Evolutionary conservation across 92 coral and sea anemone species (phyloP).

Genomic region (Zoanthus sansibaricus): DNA sequence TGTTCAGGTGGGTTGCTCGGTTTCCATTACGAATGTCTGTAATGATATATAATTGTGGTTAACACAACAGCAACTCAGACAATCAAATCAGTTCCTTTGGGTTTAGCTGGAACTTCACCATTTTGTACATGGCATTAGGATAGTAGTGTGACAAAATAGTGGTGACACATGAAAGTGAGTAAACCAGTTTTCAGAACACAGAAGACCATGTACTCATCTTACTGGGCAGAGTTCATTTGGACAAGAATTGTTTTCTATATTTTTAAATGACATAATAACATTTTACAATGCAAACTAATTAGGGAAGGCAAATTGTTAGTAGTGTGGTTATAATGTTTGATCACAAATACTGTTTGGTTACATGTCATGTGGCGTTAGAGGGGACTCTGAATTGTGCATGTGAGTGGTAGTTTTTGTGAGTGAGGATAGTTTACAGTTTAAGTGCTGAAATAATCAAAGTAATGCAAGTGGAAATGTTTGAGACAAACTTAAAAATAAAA

Average conservation of each 20-base stretch:
- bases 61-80: slow-evolving; percentile 35
- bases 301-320: not conserved
- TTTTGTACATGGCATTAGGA: not conserved
- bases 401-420: no score
- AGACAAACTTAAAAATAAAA: no score
- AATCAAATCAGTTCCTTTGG: slow-evolving; percentile 47
- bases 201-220: no score
- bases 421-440: no score
- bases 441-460: no score
- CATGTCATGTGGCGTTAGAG: no score
- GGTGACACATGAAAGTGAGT: slow-evolving; percentile 69
- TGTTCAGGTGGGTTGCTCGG: not conserved
- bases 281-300: slow-evolving; percentile 32
- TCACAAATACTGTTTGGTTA: no score
- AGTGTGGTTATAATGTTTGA: no score
- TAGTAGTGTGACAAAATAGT: not conserved
- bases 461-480: no score
- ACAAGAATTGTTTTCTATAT: slow-evolving; percentile 45
- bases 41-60: slow-evolving; percentile 14
- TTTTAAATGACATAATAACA: slow-evolving; percentile 61
- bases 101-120: slow-evolving; percentile 46
- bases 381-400: no score
- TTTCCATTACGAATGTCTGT: not conserved
- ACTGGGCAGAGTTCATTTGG: slow-evolving; percentile 65
- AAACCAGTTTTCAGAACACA: slow-evolving; percentile 53